Evolutionary conservation across 2,797 vertebrate genomes (phyloP), one percentile per base, ranked within the genome.

Genomic region (Eupleurogrammus muticus): DNA sequence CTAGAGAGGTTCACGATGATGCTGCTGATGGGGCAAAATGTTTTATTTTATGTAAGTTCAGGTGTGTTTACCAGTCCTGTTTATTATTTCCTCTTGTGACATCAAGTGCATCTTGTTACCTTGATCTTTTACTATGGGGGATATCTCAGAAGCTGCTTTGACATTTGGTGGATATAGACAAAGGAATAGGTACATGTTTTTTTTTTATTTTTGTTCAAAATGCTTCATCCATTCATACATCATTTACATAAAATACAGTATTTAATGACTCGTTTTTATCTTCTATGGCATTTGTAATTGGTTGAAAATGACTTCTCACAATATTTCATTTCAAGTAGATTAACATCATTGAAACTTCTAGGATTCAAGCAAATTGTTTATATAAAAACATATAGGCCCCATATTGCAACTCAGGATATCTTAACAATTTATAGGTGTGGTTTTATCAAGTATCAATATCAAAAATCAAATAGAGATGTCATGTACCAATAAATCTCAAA

Each of bases 1-100:
- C 50, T 17, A 60, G 13, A 65, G 24, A 62, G 49, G 53, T 47
- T 73, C 32, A 54, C 67, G 12, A 54, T 59, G 23, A 48, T 55
- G 55, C 17, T 14, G 47, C 60, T 69, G 53, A 46, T 21, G 54
- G 44, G 5, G 19, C 20, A 36, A 59, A 38, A 49, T n/a, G 3
- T 34, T 19, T 44, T 14, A 5, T 70, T 77, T 60, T 32, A 46
- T 55, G 36, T 38, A 9, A 5, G 34, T 54, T 62, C 38, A 46
- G 66, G 28, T 56, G 72, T 63, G 12, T 56, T 56, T 17, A 21
- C 50, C 34, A 32, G 24, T 47, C 17, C 0, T 16, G 19, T 7
- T 63, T 14, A 49, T 65, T 10, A 14, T 50, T 46, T 32, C 2
- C 2, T 51, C 5, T n/a, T 5, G 9, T 48, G 3, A 51, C 11